Conservation (phyloP, 2,888 invertebrate genomes). For the Drymonia ruficornis region DNA sequence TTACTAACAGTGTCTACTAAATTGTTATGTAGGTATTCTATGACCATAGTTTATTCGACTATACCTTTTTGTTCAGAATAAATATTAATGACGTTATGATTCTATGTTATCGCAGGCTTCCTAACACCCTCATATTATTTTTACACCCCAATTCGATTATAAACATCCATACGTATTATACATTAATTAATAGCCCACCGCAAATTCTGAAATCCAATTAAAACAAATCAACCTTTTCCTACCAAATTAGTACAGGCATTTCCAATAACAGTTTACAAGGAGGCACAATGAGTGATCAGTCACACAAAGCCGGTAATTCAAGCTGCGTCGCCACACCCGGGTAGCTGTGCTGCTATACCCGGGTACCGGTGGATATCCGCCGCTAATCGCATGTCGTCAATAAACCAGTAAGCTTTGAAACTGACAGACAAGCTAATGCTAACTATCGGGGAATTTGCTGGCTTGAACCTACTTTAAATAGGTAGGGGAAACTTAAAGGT, state of each 20-base stretch:
- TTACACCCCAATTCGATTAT: too few relatives aligned
- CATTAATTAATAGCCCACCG: too few relatives aligned
- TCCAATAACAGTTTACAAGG: constrained; percentile 53
- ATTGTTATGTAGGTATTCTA: too few relatives aligned
- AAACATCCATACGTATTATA: too few relatives aligned
- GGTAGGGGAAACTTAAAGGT: too few relatives aligned
- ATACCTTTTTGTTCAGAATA: too few relatives aligned
- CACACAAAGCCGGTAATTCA: constrained; percentile 59
- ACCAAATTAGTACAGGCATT: constrained; percentile 3
- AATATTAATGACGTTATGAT: too few relatives aligned
- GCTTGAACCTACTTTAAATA: not conserved
- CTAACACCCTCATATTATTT: too few relatives aligned
- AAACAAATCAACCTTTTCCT: not conserved
- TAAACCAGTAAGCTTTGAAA: constrained; percentile 33
- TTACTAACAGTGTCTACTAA: too few relatives aligned
- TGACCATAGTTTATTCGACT: too few relatives aligned
- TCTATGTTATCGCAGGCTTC: too few relatives aligned
- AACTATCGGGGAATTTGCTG: constrained; percentile 7
- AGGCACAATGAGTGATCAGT: constrained; percentile 57
- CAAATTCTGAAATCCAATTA: too few relatives aligned
- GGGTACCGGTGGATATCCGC: constrained; percentile 13
- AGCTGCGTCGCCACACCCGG: constrained; percentile 51
- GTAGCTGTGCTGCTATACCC: constrained; percentile 30
- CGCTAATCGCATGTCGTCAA: constrained; percentile 28
- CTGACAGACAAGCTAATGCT: constrained; percentile 22